Evolutionary conservation across 2,113 vertebrate species (phyloP).

Genomic region (Chloebia gouldiae): DNA sequence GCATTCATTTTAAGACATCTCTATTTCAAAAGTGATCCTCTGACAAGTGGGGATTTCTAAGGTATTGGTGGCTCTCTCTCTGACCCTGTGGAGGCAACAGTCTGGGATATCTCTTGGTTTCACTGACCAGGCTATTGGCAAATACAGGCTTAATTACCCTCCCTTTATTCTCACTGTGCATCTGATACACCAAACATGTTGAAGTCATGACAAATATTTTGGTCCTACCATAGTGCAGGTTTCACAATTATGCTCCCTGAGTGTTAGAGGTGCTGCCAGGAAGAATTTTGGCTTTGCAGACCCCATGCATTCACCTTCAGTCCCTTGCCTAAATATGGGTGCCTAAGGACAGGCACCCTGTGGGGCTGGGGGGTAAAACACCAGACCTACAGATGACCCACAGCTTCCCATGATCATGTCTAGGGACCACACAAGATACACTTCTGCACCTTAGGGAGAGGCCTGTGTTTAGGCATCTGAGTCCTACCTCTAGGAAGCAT

Average conservation of each 20-base stretch:
- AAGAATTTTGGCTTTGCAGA: background rate
- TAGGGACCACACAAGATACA: background rate
- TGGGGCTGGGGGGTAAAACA: background rate
- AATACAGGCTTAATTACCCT: background rate
- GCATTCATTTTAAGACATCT: background rate
- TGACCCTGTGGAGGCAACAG: background rate
- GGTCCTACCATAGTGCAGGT: background rate
- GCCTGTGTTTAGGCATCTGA: background rate
- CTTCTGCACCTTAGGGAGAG: background rate
- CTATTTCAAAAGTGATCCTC: background rate
- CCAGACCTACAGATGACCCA: background rate
- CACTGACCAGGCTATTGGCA: background rate
- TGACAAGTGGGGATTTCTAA: constrained; percentile 2
- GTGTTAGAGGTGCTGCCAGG: background rate
- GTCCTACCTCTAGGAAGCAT: background rate
- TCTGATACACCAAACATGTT: background rate
- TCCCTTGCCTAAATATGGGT: background rate
- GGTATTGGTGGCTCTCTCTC: background rate
- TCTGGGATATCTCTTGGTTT: background rate
- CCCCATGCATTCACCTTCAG: background rate
- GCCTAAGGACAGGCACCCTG: rapidly evolving
- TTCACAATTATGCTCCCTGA: background rate
- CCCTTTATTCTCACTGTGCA: background rate
- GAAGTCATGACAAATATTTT: background rate
- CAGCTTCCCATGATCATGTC: background rate